Evolutionary conservation across 2,888 invertebrate species (phyloP), one percentile per base, ranked within the genome.

Genomic region (Cerastoderma edule): DNA sequence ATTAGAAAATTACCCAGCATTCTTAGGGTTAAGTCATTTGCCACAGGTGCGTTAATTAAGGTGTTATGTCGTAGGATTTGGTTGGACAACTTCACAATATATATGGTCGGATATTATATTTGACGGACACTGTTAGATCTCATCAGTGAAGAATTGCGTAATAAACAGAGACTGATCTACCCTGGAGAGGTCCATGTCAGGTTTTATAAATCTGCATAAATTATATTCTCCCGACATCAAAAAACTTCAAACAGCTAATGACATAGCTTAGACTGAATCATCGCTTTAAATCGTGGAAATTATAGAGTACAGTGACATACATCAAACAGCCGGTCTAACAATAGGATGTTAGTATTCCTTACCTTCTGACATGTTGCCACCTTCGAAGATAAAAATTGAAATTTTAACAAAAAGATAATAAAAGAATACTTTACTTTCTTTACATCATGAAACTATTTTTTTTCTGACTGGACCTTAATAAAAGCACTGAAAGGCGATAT

Each of bases 191-290:
- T 22, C 19, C 60, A 39, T 60, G 60, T 60, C 39, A 60, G 27
- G 60, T 60, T 60, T 60, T 60, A 60, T 60, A 60, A 60, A 60
- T 60, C 60, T 60, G 60, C 60, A 60, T 60, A 60, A 60, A 60
- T 60, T 60, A 60, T 60, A 60, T 39, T 39, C 60, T 39, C 27
- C 39, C 39, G 27, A 60, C 60, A 60, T 60, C 60, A 60, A 60
- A 60, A 60, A 60, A 60, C 60, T 60, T 60, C 60, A 60, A 60
- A 60, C 33, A 60, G 60, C 35, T 60, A 60, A 60, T 60, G 22
- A 60, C 60, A 60, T 60, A 60, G 60, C 60, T 10, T 39, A 22
- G 39, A 24, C 60, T 60, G 60, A 60, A 39, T 60, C 60, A 60
- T 60, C 39, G 24, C n/a, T 60, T 39, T 60, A 60, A 60, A 53